Evolutionary conservation across 2,888 invertebrate species (phyloP).

Genomic region (Tetramorium bicarinatum): DNA sequence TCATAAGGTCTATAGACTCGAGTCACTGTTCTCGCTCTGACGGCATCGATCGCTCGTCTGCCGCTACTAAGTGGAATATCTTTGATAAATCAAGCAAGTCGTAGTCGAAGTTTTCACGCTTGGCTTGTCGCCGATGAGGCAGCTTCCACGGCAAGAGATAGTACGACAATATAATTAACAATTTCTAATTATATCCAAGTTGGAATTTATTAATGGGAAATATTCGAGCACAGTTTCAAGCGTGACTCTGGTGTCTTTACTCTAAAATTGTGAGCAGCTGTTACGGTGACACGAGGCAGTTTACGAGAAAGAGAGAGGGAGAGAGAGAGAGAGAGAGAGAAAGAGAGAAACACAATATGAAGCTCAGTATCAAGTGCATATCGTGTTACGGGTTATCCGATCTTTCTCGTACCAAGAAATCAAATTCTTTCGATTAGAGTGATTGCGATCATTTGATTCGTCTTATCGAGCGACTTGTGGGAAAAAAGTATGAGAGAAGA

Average conservation of each 20-base stretch:
- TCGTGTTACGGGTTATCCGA: constrained; percentile 66
- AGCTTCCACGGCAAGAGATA: neutral
- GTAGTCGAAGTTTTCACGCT: constrained; percentile 9
- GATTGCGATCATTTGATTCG: constrained; percentile 63
- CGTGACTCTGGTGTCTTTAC: neutral
- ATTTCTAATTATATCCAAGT: constrained; percentile 15
- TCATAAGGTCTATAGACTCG: constrained; percentile 76
- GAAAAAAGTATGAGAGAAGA: constrained; percentile 15
- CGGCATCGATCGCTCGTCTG: constrained; percentile 58
- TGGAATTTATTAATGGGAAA: neutral
- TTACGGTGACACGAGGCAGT: constrained; percentile 31
- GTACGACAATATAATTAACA: constrained; percentile 8
- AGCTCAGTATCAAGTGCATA: constrained; percentile 67
- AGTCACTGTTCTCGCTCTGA: constrained; percentile 53
- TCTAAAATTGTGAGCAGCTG: constrained; percentile 58
- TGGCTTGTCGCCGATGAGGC: constrained; percentile 6
- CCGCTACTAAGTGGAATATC: constrained; percentile 43
- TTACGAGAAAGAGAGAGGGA: constrained; percentile 24
- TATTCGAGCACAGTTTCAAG: neutral
- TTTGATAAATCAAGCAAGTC: constrained; percentile 48
- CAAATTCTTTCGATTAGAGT: constrained; percentile 68
- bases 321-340: neutral
- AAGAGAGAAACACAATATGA: constrained; percentile 62
- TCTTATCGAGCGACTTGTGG: constrained; percentile 53
- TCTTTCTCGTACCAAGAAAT: constrained; percentile 71